Evolutionary conservation across 2,888 invertebrate genomes (phyloP), one percentile per base, ranked within the genome.

Genomic region (Drosophila peninsularis): DNA sequence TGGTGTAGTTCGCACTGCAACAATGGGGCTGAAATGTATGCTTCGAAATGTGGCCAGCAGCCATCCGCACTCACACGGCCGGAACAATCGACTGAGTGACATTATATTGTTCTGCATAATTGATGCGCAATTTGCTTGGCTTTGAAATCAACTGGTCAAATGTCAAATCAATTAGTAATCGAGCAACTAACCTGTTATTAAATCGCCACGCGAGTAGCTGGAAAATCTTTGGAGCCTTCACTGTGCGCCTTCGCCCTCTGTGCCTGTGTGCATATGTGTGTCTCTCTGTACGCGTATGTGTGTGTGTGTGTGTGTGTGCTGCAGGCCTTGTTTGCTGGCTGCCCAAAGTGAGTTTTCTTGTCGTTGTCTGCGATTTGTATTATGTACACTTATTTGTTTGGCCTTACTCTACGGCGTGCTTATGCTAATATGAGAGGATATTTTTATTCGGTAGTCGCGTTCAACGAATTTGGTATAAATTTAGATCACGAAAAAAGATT

Each of bases 21-120:
- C 57, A 53, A 57, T 36, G 21, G n/a, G 39, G 37, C 60, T 50
- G 54, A 55, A 41, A 70, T 60, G 54, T 68, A 49, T 68, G 47
- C 69, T 68, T 42, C 27, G 27, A 42, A 68, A 50, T 49, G 37
- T 68, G 21, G 49, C 57, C 47, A 52, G 44, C 55, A 41, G 55
- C 19, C 34, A 61, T 30, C 53, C 17, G 49, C 36, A 60, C 17
- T 34, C n/a, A 45, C 9, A 37, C 24, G 34, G 14, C 14, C 24
- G 50, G 13, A 57, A 56, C 67, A 67, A 73, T 62, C 49, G 70
- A 67, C 21, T 65, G 66, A 65, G 21, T 62, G 63, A 71, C 71
- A 68, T 72, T 63, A 66, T 60, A 80, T 70, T 82, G 80, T 77
- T 89, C 82, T 89, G 85, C 80, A 82, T 85, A 89, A 82, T 84